Evolutionary conservation across 1,140 invertebrate genomes (phyloP).

Genomic region (Trinorchestia longiramus): DNA sequence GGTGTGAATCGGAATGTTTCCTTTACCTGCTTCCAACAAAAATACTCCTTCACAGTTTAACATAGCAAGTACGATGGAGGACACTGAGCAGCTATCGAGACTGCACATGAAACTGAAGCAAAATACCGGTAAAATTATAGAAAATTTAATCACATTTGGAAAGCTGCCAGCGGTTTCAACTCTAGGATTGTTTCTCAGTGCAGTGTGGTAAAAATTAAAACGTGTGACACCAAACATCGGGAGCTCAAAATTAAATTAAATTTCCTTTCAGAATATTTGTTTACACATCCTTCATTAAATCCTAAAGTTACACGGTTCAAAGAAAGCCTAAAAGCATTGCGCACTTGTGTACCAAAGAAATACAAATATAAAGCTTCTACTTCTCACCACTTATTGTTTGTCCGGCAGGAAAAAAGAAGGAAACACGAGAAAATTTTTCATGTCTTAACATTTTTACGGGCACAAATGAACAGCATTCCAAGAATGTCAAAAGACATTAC

Average conservation of each 20-base stretch:
- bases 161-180: background rate
- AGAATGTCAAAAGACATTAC: background rate
- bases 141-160: background rate
- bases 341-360: background rate
- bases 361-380: background rate
- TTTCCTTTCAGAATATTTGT: background rate
- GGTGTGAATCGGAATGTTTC: background rate
- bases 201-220: background rate
- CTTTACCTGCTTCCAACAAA: background rate
- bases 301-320: background rate
- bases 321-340: background rate
- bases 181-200: background rate
- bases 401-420: background rate
- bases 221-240: background rate
- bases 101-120: background rate
- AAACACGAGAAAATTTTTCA: background rate
- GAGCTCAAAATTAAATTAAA: background rate
- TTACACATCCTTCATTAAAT: background rate
- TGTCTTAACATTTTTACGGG: background rate
- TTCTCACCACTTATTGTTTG: background rate
- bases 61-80: background rate
- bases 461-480: background rate
- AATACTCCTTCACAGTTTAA: background rate
- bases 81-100: background rate
- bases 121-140: background rate